These are phyloP conservation scores for Thera britannica DNA, from an alignment of 2,888 invertebrate genomes.

Conservation along the genomic window DNA sequence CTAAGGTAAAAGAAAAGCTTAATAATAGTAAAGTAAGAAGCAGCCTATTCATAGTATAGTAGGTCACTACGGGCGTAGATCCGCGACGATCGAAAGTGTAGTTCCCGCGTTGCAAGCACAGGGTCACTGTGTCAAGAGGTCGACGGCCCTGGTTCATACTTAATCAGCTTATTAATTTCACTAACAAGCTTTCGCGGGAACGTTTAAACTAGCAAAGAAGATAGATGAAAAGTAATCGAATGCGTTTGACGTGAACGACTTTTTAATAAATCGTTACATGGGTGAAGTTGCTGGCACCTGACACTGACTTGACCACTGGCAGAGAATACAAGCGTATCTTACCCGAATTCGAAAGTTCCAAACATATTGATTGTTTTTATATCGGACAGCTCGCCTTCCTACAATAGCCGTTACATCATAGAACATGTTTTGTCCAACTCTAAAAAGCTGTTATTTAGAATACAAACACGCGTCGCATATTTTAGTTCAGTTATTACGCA, in stretches of 20 bases:
- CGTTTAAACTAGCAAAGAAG: constrained; percentile 9
- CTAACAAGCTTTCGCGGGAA: constrained; percentile 40
- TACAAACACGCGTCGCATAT: constrained; percentile 36
- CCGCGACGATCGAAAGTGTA: constrained; percentile 75
- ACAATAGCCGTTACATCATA: constrained; percentile 23
- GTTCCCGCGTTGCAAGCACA: constrained; percentile 65
- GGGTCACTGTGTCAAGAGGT: constrained; percentile 74
- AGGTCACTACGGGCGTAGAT: constrained; percentile 55
- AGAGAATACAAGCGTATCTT: too few relatives aligned
- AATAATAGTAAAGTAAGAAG: constrained; percentile 25
- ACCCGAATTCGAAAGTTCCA: too few relatives aligned
- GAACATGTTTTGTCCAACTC: constrained; percentile 27
- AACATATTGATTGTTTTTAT: too few relatives aligned
- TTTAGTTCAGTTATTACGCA: constrained; percentile 37
- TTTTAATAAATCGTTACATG: background rate
- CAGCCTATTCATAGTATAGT: constrained; percentile 44
- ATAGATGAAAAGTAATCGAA: background rate
- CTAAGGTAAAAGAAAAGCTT: constrained; percentile 24
- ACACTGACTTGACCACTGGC: too few relatives aligned
- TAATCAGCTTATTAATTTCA: constrained; percentile 47
- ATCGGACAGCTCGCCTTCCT: background rate
- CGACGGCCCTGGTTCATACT: constrained; percentile 51
- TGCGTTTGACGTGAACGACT: background rate
- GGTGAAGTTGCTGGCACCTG: too few relatives aligned
- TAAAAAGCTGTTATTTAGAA: constrained; percentile 34